phyloP scores from a whole-genome alignment of 2,797 vertebrate species.

The Pseudomugil tenellus region DNA sequence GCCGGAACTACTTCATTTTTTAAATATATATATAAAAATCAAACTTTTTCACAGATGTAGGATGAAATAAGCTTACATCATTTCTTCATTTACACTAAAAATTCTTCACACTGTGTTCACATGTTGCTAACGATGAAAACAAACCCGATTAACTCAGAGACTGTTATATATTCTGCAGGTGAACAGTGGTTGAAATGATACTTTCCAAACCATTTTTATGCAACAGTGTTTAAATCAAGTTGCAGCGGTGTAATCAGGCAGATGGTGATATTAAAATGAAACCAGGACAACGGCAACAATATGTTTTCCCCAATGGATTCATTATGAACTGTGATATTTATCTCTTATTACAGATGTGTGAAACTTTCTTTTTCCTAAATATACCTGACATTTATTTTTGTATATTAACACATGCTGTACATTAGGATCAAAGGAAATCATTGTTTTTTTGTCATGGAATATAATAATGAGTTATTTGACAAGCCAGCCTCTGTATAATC shows the following conservation, averaged over 20 bases:
- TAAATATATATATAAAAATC: conserved; percentile 9
- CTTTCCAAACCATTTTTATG: background rate
- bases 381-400: conserved; percentile 72
- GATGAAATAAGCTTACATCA: conserved; percentile 6
- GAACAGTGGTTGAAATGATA: conserved; percentile 3
- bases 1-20: background rate
- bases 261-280: conserved; percentile 12
- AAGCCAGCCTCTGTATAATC: conserved; percentile 8
- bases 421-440: conserved; percentile 50
- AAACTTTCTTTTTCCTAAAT: conserved; percentile 47
- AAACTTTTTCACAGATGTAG: conserved; percentile 1
- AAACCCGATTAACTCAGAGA: conserved; percentile 3
- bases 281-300: conserved; percentile 24
- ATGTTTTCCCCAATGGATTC: conserved; percentile 27
- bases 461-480: conserved; percentile 27
- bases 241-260: conserved; percentile 16
- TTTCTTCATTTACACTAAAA: background rate
- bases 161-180: conserved; percentile 16
- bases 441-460: conserved; percentile 25
- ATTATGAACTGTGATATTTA: conserved; percentile 67
- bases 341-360: conserved; percentile 63
- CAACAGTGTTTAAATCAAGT: conserved; percentile 28
- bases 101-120: conserved; percentile 1
- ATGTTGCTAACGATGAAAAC: conserved; percentile 12
- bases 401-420: conserved; percentile 68